Evolutionary conservation across 2,113 vertebrate genomes (phyloP).

Genomic region (Blennius ocellaris): DNA sequence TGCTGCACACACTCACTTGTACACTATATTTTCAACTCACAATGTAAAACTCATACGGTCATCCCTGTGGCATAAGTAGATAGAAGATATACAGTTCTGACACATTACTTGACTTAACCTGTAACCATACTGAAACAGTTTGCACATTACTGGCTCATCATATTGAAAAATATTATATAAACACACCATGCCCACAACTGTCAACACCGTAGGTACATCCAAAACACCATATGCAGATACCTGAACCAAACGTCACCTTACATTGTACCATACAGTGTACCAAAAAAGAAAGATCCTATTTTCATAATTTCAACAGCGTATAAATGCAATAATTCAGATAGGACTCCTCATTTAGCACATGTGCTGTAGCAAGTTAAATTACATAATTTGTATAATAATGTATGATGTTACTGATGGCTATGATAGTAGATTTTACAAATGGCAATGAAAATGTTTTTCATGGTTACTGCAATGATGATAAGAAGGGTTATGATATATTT

Average conservation of each 20-base stretch:
- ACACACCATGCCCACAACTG: conserved; percentile 39
- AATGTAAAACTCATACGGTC: conserved; percentile 40
- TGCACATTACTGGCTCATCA: conserved; percentile 20
- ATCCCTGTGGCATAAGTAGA: conserved; percentile 39
- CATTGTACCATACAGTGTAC: conserved; percentile 76
- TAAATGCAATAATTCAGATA: conserved; percentile 89
- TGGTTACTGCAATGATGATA: conserved; percentile 54
- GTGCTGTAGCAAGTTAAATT: conserved; percentile 77
- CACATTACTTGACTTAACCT: conserved; percentile 32
- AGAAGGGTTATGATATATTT: conserved; percentile 72
- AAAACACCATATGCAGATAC: conserved; percentile 66
- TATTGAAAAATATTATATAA: conserved; percentile 30
- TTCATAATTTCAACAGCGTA: conserved; percentile 86
- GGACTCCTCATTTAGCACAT: conserved; percentile 81
- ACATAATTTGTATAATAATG: conserved; percentile 61
- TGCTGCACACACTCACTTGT: conserved; percentile 42
- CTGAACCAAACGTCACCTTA: conserved; percentile 65
- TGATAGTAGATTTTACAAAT: conserved; percentile 40
- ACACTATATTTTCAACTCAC: conserved; percentile 35
- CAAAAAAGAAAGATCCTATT: conserved; percentile 70
- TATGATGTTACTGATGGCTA: conserved; percentile 57
- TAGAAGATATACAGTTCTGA: conserved; percentile 32
- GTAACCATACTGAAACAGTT: conserved; percentile 17
- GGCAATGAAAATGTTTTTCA: conserved; percentile 44
- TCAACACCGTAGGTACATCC: conserved; percentile 50